Evolutionary conservation across 2,113 vertebrate species (phyloP), one percentile per base, ranked within the genome.

Genomic region (Oreocharis arfaki): DNA sequence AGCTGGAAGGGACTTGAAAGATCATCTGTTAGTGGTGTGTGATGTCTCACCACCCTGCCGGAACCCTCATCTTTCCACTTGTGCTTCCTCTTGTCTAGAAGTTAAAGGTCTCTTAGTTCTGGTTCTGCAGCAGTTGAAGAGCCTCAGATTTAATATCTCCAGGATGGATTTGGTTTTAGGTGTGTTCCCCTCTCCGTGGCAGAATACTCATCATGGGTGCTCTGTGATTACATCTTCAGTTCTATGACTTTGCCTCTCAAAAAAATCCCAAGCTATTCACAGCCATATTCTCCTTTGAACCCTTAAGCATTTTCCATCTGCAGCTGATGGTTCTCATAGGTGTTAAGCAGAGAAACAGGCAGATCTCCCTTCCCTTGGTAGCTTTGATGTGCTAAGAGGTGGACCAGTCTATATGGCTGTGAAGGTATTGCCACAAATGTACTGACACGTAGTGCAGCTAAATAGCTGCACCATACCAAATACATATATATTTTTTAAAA

Each of bases 231-330:
- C 0, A 16, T 61, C 60, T 85, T 87, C 24, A 11, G 11, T 78
- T 93, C 64, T 20, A 2, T 11, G 10, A 49, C 27, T 70, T 74
- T 37, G 15, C 46, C 7, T 32, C 16, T 76, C 41, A 71, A 33
- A 68, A 55, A 19, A 3, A 0, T 1, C 6, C 27, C 27, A 10
- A 27, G 15, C 35, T 73, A 6, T 64, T 73, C 59, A 69, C n/a
- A 77, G 6, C 6, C 16, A 2, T 22, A 4, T 55, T 78, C 18
- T 77, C 11, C 27, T 82, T 71, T 71, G 68, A 63, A 41, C 10
- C 13, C 23, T 44, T 21, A 7, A 53, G 7, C 16, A 30, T 53
- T 56, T 86, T 76, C 78, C 28, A 33, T 24, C 27, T 91, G 27
- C 35, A 87, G 24, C 52, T 95, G 52, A 30, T 75, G 61, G 22